phyloP scores from a whole-genome alignment of 2,888 invertebrate genomes.

The Tachystola acroxantha region DNA sequence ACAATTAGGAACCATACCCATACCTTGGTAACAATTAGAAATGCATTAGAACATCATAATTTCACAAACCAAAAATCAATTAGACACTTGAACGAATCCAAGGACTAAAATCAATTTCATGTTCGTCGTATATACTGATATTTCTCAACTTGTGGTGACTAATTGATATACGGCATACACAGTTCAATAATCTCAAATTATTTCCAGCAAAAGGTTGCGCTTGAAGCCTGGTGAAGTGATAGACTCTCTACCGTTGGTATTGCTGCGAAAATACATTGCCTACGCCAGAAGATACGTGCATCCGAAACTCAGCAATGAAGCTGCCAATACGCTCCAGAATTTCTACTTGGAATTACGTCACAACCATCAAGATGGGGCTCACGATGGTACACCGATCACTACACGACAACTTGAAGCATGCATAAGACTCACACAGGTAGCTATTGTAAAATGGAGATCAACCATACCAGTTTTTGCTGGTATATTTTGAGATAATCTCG shows the following conservation, averaged over 20 bases:
- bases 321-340: slow-evolving; percentile 83
- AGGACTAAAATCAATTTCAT: too few relatives aligned
- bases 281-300: slow-evolving; percentile 93
- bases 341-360: slow-evolving; percentile 90
- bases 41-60: too few relatives aligned
- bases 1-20: too few relatives aligned
- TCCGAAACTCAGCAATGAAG: slow-evolving; percentile 85
- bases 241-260: slow-evolving; percentile 84
- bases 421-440: slow-evolving; percentile 88
- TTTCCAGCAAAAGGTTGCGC: slow-evolving; percentile 79
- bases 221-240: slow-evolving; percentile 78
- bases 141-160: too few relatives aligned
- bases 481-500: too few relatives aligned
- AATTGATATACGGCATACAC: slow-evolving; percentile 1
- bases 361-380: slow-evolving; percentile 80
- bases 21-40: too few relatives aligned
- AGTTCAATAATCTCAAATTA: background rate
- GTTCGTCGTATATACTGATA: too few relatives aligned
- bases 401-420: slow-evolving; percentile 93
- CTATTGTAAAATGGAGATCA: too few relatives aligned
- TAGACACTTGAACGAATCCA: too few relatives aligned
- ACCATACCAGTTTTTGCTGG: too few relatives aligned
- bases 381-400: slow-evolving; percentile 87
- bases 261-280: slow-evolving; percentile 93
- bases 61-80: too few relatives aligned